Evolutionary conservation across 2,797 vertebrate species (phyloP).

Genomic region (Atherinosoma microstoma): DNA sequence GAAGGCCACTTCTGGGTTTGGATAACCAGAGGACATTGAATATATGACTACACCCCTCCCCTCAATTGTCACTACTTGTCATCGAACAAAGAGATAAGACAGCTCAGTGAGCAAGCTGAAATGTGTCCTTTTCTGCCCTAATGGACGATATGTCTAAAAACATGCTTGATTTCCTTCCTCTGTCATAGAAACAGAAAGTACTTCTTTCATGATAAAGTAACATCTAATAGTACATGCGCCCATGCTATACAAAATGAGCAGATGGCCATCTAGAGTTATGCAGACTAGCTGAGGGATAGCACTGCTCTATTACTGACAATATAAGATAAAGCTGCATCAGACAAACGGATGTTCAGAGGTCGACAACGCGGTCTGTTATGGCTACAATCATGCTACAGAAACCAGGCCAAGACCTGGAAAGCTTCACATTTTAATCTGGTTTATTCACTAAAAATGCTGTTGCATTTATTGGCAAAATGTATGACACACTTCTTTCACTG

Average conservation of each 20-base stretch:
- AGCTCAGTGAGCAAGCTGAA: constrained; percentile 31
- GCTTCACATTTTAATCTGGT: constrained; percentile 11
- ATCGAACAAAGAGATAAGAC: constrained; percentile 34
- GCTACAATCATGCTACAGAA: background rate
- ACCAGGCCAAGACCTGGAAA: background rate
- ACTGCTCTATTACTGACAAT: constrained; percentile 45
- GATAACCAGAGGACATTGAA: constrained; percentile 64
- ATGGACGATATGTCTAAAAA: constrained; percentile 20
- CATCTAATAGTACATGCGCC: constrained; percentile 14
- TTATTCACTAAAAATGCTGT: constrained; percentile 8
- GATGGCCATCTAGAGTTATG: constrained; percentile 44
- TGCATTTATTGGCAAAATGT: constrained; percentile 26
- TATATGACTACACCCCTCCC: constrained; percentile 58
- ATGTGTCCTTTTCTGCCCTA: background rate
- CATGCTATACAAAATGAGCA: constrained; percentile 36
- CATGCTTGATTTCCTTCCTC: background rate
- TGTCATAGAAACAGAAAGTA: constrained; percentile 8
- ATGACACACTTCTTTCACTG: constrained; percentile 33
- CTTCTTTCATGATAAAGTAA: constrained; percentile 5
- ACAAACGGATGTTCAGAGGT: constrained; percentile 22
- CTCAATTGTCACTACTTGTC: constrained; percentile 53
- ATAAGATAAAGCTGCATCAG: constrained; percentile 42
- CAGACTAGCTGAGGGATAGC: constrained; percentile 39
- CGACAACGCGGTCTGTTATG: constrained; percentile 6
- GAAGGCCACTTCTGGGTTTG: constrained; percentile 49